Conservation (phyloP, 1,140 invertebrate species). For the Mamestra configurata region DNA sequence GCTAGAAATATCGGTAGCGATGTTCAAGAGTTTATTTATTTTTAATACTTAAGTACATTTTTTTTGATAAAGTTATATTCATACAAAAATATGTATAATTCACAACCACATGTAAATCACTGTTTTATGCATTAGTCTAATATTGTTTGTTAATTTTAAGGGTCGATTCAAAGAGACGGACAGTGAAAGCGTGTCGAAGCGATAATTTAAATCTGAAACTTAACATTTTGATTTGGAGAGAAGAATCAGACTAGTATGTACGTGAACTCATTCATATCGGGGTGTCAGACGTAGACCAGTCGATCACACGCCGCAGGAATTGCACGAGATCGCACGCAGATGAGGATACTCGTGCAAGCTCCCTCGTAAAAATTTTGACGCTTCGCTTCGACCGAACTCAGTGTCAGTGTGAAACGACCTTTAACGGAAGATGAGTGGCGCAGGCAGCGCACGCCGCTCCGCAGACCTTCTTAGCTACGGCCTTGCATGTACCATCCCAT, state of each 20-base stretch:
- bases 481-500: background rate
- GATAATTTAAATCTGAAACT: background rate
- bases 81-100: slow-evolving; percentile 30
- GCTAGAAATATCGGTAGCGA: slow-evolving; percentile 14
- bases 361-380: background rate
- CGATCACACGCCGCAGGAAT: too few relatives aligned
- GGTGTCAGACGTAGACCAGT: background rate
- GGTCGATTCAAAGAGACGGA: background rate
- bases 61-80: slow-evolving; percentile 9
- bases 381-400: background rate
- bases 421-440: slow-evolving; percentile 8
- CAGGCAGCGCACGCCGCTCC: background rate
- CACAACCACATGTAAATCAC: slow-evolving; percentile 41
- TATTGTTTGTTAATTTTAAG: background rate
- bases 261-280: background rate
- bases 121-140: slow-evolving; percentile 26
- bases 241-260: background rate
- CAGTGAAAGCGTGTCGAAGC: background rate
- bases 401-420: background rate
- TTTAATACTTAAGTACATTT: slow-evolving; percentile 36
- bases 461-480: slow-evolving; percentile 12
- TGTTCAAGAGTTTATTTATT: slow-evolving; percentile 13
- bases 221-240: background rate
- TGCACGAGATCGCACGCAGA: too few relatives aligned
- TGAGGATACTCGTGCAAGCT: background rate